phyloP scores from a whole-genome alignment of 2,797 vertebrate genomes.

The Myiothlypis coronata region DNA sequence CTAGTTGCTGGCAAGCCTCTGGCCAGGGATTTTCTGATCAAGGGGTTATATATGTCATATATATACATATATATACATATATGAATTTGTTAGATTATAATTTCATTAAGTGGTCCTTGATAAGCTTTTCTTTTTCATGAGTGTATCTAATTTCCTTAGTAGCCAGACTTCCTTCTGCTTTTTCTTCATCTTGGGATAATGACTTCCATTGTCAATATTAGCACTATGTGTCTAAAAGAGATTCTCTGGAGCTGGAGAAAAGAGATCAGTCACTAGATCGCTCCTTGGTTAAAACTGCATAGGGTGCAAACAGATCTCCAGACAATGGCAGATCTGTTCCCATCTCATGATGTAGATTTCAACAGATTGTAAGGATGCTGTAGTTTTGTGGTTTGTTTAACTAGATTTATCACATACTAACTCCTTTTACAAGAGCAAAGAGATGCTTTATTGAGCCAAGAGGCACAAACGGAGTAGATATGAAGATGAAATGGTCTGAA shows the following conservation, averaged over 20 bases:
- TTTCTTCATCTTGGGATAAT: background rate
- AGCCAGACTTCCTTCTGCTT: background rate
- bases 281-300: background rate
- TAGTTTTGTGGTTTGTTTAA: background rate
- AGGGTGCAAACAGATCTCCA: background rate
- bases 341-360: background rate
- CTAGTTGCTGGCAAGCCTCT: background rate
- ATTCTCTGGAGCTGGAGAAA: constrained; percentile 9
- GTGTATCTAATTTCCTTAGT: background rate
- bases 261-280: background rate
- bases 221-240: background rate
- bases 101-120: background rate
- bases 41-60: background rate
- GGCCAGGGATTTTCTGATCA: background rate
- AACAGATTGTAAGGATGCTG: background rate
- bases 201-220: background rate
- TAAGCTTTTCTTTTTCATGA: background rate
- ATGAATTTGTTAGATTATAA: background rate
- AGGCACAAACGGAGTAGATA: background rate
- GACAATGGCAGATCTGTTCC: background rate
- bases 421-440: background rate
- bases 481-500: constrained; percentile 18
- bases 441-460: background rate
- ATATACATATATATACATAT: background rate
- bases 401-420: background rate